Conservation (phyloP, 2,888 invertebrate species). For the Scaptomyza caliginosa region DNA sequence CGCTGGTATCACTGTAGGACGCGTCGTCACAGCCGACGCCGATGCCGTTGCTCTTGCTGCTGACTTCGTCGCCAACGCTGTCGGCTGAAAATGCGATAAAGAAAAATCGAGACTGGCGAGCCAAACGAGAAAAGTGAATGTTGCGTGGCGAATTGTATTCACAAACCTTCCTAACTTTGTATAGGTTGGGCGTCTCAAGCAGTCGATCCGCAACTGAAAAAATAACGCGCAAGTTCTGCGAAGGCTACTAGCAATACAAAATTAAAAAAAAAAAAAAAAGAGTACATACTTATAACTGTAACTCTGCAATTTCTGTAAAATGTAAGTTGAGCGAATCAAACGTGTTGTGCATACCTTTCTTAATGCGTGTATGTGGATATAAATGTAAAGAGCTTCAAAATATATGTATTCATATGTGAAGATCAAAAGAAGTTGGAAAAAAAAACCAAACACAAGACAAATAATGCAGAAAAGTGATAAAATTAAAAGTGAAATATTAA, state of each 20-base stretch:
- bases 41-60: neutral
- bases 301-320: constrained; percentile 56
- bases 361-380: neutral
- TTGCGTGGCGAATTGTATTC: constrained; percentile 73
- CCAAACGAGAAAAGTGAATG: constrained; percentile 80
- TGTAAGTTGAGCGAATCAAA: constrained; percentile 55
- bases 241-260: constrained; percentile 38
- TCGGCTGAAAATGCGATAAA: constrained; percentile 74
- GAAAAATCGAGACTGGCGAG: constrained; percentile 72
- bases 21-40: constrained; percentile 34
- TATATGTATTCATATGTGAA: constrained; percentile 6
- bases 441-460: neutral
- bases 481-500: constrained; percentile 35
- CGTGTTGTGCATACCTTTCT: constrained; percentile 2
- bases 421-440: constrained; percentile 14
- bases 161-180: constrained; percentile 81
- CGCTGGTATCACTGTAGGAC: constrained; percentile 51
- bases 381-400: constrained; percentile 6
- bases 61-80: constrained; percentile 22
- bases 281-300: constrained; percentile 57
- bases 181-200: constrained; percentile 78
- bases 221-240: constrained; percentile 38
- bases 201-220: constrained; percentile 51
- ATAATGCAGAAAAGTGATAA: constrained; percentile 4
- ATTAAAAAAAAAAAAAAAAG: constrained; percentile 18